phyloP scores from a whole-genome alignment of 2,113 vertebrate species.

The Brevimyrus niger region DNA sequence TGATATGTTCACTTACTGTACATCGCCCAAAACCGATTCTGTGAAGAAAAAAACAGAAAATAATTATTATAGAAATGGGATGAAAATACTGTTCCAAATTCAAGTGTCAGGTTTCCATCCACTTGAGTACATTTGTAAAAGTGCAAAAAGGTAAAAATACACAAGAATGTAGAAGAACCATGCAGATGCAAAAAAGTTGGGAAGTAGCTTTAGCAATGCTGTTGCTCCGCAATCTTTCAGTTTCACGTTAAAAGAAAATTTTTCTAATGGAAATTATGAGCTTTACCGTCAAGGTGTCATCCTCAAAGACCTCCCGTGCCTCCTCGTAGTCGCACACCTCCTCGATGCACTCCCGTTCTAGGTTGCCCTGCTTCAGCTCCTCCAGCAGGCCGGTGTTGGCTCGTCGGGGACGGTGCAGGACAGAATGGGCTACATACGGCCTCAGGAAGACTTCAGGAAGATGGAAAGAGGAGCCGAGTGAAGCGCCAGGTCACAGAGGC shows the following conservation, averaged over 20 bases:
- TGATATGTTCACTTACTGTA: slow-evolving; percentile 45
- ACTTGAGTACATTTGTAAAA: neutral
- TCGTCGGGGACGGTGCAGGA: slow-evolving; percentile 50
- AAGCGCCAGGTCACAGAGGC: neutral
- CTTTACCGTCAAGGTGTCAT: slow-evolving; percentile 41
- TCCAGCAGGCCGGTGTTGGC: slow-evolving; percentile 68
- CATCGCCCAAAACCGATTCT: slow-evolving; percentile 49
- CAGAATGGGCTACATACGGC: slow-evolving; percentile 22
- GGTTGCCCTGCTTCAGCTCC: slow-evolving; percentile 68
- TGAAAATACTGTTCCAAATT: neutral
- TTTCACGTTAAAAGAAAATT: neutral
- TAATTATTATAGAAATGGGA: neutral
- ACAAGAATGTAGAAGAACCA: neutral
- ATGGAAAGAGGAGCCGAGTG: neutral
- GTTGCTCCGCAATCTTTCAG: neutral
- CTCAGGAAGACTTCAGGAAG: slow-evolving; percentile 44
- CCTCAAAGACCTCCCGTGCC: slow-evolving; percentile 78
- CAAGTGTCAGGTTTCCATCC: neutral
- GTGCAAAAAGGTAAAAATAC: neutral
- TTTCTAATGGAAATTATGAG: neutral
- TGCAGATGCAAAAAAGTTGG: neutral
- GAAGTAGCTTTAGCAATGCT: neutral
- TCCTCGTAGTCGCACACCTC: slow-evolving; percentile 79
- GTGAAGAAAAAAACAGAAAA: neutral
- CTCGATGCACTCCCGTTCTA: slow-evolving; percentile 83